Evolutionary conservation across 1,140 invertebrate genomes (phyloP), one percentile per base, ranked within the genome.

Genomic region (Drosophila grimshawi): DNA sequence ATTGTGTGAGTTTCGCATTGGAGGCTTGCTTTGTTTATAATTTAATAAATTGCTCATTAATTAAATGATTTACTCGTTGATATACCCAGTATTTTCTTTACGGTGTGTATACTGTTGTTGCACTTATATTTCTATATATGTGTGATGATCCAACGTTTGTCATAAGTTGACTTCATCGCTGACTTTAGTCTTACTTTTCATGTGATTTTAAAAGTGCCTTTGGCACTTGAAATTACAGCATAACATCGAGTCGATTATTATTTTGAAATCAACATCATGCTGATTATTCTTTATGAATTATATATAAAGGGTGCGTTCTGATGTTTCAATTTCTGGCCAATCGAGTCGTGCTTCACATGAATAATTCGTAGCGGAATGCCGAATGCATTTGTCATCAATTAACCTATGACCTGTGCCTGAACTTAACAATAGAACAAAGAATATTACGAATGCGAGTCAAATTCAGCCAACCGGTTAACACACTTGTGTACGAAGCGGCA

Each of bases 41-140:
- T 89, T 88, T 78, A 89, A 89, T 88, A 70, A 89, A 88, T 89
- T 85, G 65, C 80, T 89, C 85, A 88, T 88, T 88, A 83, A 88
- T 83, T 89, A 89, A 88, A 89, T 73, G 83, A 61, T 66, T 62
- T 64, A 75, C 57, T 51, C 48, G 45, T 30, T 59, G 48, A 60
- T 30, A 72, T 72, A 59, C 69, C 29, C 63, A 33, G 32, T 39
- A 52, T 59, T 45, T 19, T 43, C 2, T 8, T 6, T n/a, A 3
- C 7, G 37, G 7, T 8, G 3, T 11, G n/a, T 46, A 19, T 37
- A 2, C 4, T 29, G 5, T 45, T 5, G n/a, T 8, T 45, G 11
- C 5, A 7, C 37, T 39, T 39, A 6, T 39, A 19, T 19, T 19
- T 19, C 19, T 19, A 19, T 19, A 19, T 19, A 19, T 19, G 19